These are phyloP conservation scores for Hyppa rectilinea DNA, from an alignment of 2,888 invertebrate species.

Conservation along the genomic window DNA sequence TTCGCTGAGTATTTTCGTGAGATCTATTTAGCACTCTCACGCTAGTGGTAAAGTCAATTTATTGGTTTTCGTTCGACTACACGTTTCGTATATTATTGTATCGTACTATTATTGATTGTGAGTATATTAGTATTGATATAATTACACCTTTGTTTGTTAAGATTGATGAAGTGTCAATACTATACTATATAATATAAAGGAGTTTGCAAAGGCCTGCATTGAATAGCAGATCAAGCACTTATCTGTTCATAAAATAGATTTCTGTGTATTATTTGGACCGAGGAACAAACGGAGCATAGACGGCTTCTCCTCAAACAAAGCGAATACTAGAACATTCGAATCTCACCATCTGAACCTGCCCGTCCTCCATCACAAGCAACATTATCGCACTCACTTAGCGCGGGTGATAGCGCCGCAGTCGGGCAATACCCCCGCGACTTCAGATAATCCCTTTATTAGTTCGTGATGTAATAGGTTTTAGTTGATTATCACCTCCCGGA, in stretches of 20 bases:
- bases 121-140: neutral
- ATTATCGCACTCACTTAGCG: conserved; percentile 15
- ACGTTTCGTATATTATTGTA: neutral
- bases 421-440: conserved; percentile 15
- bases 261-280: no score
- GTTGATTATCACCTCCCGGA: conserved; percentile 24
- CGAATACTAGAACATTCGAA: neutral
- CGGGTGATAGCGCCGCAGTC: neutral
- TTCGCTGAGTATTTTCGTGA: conserved; percentile 15
- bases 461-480: conserved; percentile 36
- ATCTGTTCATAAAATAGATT: no score
- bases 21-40: conserved; percentile 14
- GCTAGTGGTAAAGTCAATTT: conserved; percentile 9
- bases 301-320: conserved; percentile 12
- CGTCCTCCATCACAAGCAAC: conserved; percentile 5
- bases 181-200: no score
- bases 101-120: neutral
- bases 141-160: no score
- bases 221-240: no score
- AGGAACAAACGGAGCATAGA: neutral
- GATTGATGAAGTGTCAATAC: no score
- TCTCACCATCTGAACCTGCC: conserved; percentile 1
- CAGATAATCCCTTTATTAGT: conserved; percentile 53
- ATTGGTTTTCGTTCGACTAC: conserved; percentile 3
- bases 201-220: no score